Evolutionary conservation across 2,797 vertebrate genomes (phyloP), one percentile per base, ranked within the genome.

Genomic region (Pseudochirops cupreus): DNA sequence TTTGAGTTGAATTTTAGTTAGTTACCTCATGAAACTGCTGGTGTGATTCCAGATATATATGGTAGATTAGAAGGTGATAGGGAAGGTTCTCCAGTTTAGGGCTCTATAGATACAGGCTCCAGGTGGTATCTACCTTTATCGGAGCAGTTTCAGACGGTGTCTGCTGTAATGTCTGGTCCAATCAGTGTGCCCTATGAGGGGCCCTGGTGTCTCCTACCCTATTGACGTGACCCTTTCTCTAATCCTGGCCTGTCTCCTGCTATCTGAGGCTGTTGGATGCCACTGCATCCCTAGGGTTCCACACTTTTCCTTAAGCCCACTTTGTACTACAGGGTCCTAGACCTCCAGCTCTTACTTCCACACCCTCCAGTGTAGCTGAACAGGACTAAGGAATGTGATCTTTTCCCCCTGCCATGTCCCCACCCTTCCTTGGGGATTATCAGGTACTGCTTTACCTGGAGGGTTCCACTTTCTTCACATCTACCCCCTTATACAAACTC

Each of bases 11-110:
- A 94, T 14, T 16, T 7, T 93, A 50, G 18, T 24, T 82, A 82
- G 7, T 18, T 94, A 94, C 58, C 12, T 33, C 6, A 5, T 56
- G 18, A 94, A 92, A 91, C 92, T 50, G 56, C 56, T 95, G 0
- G 4, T 74, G 11, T 94, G n/a, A 26, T 95, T 95, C 46, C 29
- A 93, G 94, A 62, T 54, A 58, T 0, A 29, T 10, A 93, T 13
- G 12, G 24, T 67, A 10, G 62, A 67, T n/a, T 6, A 91, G 46
- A 55, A 87, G 12, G 24, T 89, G 74, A 92, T n/a, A 14, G 90
- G 11, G 50, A 89, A 31, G 1, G 52, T 5, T 62, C 24, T 92
- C 4, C 16, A 53, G n/a, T 29, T 54, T 12, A 92, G 31, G 6
- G 67, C n/a, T 92, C 52, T n/a, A 91, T 21, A 11, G 26, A 93